phyloP scores from a whole-genome alignment of 2,888 invertebrate genomes.

The Isoperla grammatica region DNA sequence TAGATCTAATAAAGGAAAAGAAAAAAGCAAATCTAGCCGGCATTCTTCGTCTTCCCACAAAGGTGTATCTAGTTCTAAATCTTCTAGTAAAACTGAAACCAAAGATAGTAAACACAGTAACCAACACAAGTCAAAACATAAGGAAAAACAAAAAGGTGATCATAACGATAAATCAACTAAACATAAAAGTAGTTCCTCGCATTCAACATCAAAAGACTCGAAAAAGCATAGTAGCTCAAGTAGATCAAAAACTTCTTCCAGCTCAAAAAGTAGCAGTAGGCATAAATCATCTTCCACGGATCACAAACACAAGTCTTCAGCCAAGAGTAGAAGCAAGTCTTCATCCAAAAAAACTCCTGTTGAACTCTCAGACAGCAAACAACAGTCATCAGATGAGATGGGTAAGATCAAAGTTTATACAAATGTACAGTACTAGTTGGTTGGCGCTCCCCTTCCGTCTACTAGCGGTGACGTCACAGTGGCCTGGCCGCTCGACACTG shows the following conservation, averaged over 20 bases:
- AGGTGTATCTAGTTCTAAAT: neutral
- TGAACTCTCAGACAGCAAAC: neutral
- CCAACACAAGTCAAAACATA: no score
- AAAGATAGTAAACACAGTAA: slow-evolving; percentile 16
- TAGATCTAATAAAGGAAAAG: no score
- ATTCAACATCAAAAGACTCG: slow-evolving; percentile 25
- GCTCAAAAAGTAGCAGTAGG: slow-evolving; percentile 33
- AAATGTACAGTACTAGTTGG: neutral
- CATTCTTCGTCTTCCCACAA: slow-evolving; percentile 2
- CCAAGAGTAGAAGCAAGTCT: neutral
- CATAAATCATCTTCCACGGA: slow-evolving; percentile 21
- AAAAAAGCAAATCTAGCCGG: slow-evolving; percentile 1
- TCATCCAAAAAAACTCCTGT: neutral
- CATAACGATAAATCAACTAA: slow-evolving; percentile 7
- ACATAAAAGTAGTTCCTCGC: slow-evolving; percentile 24
- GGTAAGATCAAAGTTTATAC: neutral
- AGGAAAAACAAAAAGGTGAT: no score
- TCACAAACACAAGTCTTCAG: slow-evolving; percentile 31
- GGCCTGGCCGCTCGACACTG: no score
- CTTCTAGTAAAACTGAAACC: slow-evolving; percentile 1
- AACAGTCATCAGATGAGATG: neutral
- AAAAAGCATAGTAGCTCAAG: slow-evolving; percentile 33
- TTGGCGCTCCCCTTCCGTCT: no score
- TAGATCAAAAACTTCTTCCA: slow-evolving; percentile 34
- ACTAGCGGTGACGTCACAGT: no score